Conservation (phyloP, 2,113 vertebrate species). For the Etheostoma cragini region DNA sequence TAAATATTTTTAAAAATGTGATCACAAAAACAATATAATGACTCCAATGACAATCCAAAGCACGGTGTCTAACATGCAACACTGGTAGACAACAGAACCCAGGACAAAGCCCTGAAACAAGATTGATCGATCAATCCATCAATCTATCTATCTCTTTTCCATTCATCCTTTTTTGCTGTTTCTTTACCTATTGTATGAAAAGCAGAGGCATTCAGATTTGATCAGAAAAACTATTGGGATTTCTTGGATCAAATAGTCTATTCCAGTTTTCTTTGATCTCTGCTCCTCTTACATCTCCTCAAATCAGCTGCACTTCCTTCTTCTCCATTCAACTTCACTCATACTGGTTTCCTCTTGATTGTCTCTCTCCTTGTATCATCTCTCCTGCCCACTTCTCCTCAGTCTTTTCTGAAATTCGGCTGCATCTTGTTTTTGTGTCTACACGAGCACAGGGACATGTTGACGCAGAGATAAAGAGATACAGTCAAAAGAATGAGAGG, state of each 20-base stretch:
- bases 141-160: background rate
- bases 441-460: conserved; percentile 25
- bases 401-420: conserved; percentile 30
- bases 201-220: conserved; percentile 27
- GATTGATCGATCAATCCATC: conserved; percentile 8
- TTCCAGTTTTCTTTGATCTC: conserved; percentile 26
- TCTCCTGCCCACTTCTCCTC: conserved; percentile 14
- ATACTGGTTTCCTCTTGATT: conserved; percentile 27
- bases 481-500: background rate
- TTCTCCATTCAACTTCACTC: conserved; percentile 32
- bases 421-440: conserved; percentile 27
- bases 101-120: conserved; percentile 9
- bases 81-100: conserved; percentile 38
- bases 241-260: conserved; percentile 38
- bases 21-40: no score
- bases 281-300: conserved; percentile 29
- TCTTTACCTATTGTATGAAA: background rate
- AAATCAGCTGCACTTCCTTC: conserved; percentile 26
- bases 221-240: conserved; percentile 31
- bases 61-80: conserved; percentile 52
- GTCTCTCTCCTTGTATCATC: conserved; percentile 16
- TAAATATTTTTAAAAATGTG: no score
- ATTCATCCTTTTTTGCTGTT: background rate
- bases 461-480: conserved; percentile 28
- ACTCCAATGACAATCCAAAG: conserved; percentile 46